Evolutionary conservation across 2,888 invertebrate genomes (phyloP).

Genomic region (Diplolepis rosae): DNA sequence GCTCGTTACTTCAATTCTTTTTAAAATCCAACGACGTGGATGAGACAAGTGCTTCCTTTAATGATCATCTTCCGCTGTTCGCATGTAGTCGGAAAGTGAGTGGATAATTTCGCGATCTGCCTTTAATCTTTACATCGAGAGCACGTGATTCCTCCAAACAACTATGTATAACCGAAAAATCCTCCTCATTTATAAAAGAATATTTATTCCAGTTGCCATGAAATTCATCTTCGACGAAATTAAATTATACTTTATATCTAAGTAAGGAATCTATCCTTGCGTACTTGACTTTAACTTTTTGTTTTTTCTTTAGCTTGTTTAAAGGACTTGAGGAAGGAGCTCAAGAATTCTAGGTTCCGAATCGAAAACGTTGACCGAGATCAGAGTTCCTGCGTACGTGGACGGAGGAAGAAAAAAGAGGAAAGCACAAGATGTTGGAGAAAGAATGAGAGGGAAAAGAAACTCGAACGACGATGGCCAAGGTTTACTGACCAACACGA

Average conservation of each 20-base stretch:
- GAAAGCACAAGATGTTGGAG: slow-evolving; percentile 39
- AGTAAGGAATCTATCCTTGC: slow-evolving; percentile 19
- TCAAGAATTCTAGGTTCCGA: slow-evolving; percentile 27
- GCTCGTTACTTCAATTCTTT: slow-evolving; percentile 19
- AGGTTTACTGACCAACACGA: slow-evolving; percentile 58
- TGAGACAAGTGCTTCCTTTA: slow-evolving; percentile 26
- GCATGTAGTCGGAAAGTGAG: slow-evolving; percentile 18
- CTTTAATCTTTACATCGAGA: slow-evolving; percentile 19
- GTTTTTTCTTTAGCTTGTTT: slow-evolving; percentile 11
- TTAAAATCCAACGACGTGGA: slow-evolving; percentile 20
- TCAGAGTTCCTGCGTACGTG: slow-evolving; percentile 36
- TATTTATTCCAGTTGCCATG: neutral
- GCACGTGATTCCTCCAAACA: slow-evolving; percentile 17
- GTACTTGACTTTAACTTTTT: slow-evolving; percentile 20
- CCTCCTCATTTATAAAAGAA: neutral
- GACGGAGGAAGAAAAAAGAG: slow-evolving; percentile 35
- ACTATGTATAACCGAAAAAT: neutral
- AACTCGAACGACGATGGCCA: slow-evolving; percentile 56
- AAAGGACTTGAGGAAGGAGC: neutral
- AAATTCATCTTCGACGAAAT: neutral
- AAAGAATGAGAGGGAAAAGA: slow-evolving; percentile 48
- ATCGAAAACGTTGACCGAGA: slow-evolving; percentile 29
- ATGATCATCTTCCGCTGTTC: slow-evolving; percentile 26
- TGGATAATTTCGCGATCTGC: slow-evolving; percentile 17
- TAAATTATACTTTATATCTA: slow-evolving; percentile 16